Percentiles rank a stretch among this genome's conserved stretches.
phyloP scores from a whole-genome alignment of 2,888 invertebrate genomes.

The Aphodius granarius region DNA sequence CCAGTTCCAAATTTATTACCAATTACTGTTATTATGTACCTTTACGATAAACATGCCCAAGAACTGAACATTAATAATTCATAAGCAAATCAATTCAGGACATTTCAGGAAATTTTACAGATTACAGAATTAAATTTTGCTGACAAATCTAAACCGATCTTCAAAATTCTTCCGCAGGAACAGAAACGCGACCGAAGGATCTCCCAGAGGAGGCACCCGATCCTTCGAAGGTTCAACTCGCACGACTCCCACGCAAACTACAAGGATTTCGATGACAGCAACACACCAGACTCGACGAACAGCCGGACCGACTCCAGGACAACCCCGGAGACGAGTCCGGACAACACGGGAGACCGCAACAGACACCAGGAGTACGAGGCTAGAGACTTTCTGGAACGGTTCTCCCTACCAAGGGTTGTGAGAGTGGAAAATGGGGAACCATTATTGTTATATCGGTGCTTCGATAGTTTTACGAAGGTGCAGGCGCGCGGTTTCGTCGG shows the following conservation, averaged over 20 bases:
- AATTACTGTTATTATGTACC: too few relatives aligned
- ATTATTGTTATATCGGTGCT: conserved; percentile 64
- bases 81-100: not conserved
- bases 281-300: conserved; percentile 45
- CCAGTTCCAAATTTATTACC: too few relatives aligned
- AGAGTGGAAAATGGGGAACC: conserved; percentile 62
- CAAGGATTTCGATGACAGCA: conserved; percentile 45
- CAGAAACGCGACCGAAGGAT: conserved; percentile 28
- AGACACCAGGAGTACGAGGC: conserved; percentile 40
- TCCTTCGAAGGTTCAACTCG: conserved; percentile 50
- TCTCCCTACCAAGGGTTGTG: conserved; percentile 64
- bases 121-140: not conserved
- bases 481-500: conserved; percentile 62
- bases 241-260: conserved; percentile 56
- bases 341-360: conserved; percentile 40
- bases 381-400: conserved; percentile 64
- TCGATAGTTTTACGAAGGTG: conserved; percentile 65
- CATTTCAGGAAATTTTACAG: not conserved
- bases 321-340: conserved; percentile 40
- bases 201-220: conserved; percentile 52
- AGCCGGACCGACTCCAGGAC: conserved; percentile 35
- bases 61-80: not conserved
- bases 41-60: not conserved
- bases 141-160: not conserved
- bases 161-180: conserved; percentile 31